phyloP scores from a whole-genome alignment of 2,113 vertebrate genomes.

The Paradoxurus hermaphroditus region DNA sequence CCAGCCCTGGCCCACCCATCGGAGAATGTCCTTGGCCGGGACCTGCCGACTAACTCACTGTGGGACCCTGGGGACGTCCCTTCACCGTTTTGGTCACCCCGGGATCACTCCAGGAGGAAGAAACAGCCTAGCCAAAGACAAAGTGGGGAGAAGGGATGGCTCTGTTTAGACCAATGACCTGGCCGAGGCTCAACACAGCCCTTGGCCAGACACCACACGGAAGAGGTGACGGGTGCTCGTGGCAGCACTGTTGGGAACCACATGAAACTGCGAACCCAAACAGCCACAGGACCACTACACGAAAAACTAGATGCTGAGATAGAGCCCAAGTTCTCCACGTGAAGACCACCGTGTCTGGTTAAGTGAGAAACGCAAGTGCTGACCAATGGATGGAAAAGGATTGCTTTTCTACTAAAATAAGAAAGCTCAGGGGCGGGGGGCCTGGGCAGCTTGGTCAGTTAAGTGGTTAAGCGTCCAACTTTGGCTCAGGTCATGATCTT shows the following conservation, averaged over 20 bases:
- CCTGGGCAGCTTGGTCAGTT: no score
- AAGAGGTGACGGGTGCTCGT: neutral
- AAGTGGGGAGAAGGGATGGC: neutral
- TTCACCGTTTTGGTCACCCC: neutral
- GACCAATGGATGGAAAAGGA: neutral
- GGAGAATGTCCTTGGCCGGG: neutral
- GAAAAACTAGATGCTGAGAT: neutral
- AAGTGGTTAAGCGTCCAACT: no score
- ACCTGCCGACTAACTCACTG: neutral
- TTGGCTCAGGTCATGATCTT: no score
- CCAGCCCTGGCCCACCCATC: neutral
- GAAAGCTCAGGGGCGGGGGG: neutral
- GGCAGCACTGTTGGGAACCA: rapidly evolving
- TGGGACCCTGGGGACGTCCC: neutral
- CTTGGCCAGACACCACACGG: neutral
- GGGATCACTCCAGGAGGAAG: neutral
- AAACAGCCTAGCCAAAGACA: neutral
- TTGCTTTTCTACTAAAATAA: neutral
- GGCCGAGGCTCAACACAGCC: rapidly evolving
- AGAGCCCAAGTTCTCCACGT: neutral
- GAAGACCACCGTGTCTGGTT: neutral
- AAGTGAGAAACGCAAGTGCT: no score
- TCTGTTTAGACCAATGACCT: rapidly evolving
- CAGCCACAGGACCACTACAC: rapidly evolving
- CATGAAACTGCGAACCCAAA: neutral